Evolutionary conservation across 1,140 invertebrate species (phyloP).

Genomic region (Drosophila kanapiae): DNA sequence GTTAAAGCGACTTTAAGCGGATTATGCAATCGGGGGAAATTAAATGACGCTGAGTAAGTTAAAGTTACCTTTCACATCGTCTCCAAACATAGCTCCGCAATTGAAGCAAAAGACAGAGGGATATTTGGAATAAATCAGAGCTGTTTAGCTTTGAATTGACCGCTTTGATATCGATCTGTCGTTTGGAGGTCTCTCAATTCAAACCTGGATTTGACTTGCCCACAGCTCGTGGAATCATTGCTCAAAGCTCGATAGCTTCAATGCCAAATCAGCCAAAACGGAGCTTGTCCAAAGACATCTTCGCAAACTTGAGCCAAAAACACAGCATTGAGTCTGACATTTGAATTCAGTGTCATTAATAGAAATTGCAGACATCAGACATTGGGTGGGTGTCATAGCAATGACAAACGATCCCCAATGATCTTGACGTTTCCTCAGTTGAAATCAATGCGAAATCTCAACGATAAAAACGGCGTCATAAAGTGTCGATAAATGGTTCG

Average conservation of each 20-base stretch:
- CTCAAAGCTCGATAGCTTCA: constrained; percentile 36
- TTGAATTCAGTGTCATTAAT: constrained; percentile 74
- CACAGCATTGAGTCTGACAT: constrained; percentile 68
- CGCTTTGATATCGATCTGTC: constrained; percentile 40
- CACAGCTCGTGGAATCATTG: constrained; percentile 30
- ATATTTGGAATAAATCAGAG: constrained; percentile 10
- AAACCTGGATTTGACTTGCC: constrained; percentile 18
- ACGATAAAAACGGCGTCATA: constrained; percentile 14
- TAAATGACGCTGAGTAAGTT: constrained; percentile 19
- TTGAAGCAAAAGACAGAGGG: not conserved
- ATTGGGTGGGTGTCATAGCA: constrained; percentile 68
- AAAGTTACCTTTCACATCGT: constrained; percentile 21
- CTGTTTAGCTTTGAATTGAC: constrained; percentile 11
- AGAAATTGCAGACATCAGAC: constrained; percentile 68
- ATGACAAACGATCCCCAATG: constrained; percentile 63
- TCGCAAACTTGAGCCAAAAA: constrained; percentile 50
- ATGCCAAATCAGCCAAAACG: constrained; percentile 56
- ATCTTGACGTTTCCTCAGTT: constrained; percentile 44
- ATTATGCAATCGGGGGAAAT: constrained; percentile 53
- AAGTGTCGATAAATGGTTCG: constrained; percentile 42
- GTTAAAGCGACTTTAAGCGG: constrained; percentile 2
- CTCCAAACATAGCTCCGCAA: not conserved
- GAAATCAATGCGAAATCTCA: constrained; percentile 62
- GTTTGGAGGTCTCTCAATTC: constrained; percentile 40
- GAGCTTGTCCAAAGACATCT: constrained; percentile 51